phyloP scores from a whole-genome alignment of 2,797 vertebrate species.

The Acanthurus tractus region DNA sequence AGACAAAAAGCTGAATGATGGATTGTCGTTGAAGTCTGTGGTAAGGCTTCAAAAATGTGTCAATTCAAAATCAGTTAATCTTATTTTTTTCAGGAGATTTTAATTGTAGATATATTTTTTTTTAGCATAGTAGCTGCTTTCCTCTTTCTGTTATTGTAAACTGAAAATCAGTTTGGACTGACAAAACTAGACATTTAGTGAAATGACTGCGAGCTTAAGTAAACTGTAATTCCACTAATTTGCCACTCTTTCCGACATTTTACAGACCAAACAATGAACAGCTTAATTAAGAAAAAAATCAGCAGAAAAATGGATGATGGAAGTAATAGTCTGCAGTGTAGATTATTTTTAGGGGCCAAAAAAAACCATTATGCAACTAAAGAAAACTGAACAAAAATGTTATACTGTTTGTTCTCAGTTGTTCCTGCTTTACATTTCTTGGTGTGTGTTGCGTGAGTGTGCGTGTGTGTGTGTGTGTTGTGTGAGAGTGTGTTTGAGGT shows the following conservation, averaged over 20 bases:
- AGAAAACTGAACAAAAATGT: constrained; percentile 29
- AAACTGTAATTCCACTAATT: background rate
- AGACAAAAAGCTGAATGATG: background rate
- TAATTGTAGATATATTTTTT: background rate
- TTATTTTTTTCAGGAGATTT: background rate
- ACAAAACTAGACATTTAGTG: background rate
- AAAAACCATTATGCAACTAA: background rate
- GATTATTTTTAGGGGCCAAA: constrained; percentile 2
- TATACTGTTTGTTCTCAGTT: constrained; percentile 33
- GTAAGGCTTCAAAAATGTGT: background rate
- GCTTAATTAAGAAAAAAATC: background rate
- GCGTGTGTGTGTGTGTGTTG: constrained; percentile 29
- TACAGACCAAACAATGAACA: background rate
- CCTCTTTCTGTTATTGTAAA: background rate
- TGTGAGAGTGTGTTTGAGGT: constrained; percentile 67
- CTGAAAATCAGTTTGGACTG: background rate
- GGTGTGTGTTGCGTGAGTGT: constrained; percentile 23
- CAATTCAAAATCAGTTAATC: background rate
- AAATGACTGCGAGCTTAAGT: background rate
- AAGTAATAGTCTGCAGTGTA: background rate
- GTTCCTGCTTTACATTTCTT: constrained; percentile 61
- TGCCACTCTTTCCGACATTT: background rate
- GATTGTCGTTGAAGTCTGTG: background rate
- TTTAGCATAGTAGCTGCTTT: background rate
- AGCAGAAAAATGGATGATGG: background rate